Evolutionary conservation across 2,797 vertebrate species (phyloP).

Genomic region (Scyliorhinus canicula): DNA sequence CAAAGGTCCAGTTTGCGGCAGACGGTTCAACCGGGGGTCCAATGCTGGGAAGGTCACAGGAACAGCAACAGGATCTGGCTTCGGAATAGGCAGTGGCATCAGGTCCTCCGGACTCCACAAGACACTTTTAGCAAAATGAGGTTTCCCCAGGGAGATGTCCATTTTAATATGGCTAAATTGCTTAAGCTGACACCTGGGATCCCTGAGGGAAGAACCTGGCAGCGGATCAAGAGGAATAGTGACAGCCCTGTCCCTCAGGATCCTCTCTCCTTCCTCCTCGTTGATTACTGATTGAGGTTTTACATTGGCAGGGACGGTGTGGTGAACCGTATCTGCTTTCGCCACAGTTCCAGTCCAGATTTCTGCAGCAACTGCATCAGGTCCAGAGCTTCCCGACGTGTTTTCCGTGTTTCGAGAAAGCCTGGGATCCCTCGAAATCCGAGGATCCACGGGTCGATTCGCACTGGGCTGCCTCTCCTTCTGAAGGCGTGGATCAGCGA

Average conservation of each 20-base stretch:
- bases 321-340: constrained; percentile 59
- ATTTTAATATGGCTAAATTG: constrained; percentile 93
- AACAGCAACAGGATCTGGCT: constrained; percentile 73
- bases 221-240: constrained; percentile 78
- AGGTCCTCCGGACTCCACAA: constrained; percentile 90
- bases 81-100: constrained; percentile 78
- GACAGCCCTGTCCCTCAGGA: constrained; percentile 75
- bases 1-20: constrained; percentile 42
- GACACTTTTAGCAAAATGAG: constrained; percentile 70
- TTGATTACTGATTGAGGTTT: constrained; percentile 61
- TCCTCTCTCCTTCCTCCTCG: constrained; percentile 81
- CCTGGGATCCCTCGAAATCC: constrained; percentile 73
- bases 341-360: constrained; percentile 43
- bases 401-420: constrained; percentile 57
- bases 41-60: constrained; percentile 60
- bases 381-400: not conserved
- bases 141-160: constrained; percentile 70
- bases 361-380: constrained; percentile 34
- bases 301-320: constrained; percentile 43
- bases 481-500: constrained; percentile 71
- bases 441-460: constrained; percentile 60
- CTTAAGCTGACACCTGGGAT: constrained; percentile 79
- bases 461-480: constrained; percentile 54
- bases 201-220: constrained; percentile 69
- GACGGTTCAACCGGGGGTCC: constrained; percentile 67